Percentiles rank a stretch among this genome's conserved stretches.
These are phyloP conservation scores for Nycticorax nycticorax DNA, from an alignment of 2,113 vertebrate genomes.

Conservation along the genomic window DNA sequence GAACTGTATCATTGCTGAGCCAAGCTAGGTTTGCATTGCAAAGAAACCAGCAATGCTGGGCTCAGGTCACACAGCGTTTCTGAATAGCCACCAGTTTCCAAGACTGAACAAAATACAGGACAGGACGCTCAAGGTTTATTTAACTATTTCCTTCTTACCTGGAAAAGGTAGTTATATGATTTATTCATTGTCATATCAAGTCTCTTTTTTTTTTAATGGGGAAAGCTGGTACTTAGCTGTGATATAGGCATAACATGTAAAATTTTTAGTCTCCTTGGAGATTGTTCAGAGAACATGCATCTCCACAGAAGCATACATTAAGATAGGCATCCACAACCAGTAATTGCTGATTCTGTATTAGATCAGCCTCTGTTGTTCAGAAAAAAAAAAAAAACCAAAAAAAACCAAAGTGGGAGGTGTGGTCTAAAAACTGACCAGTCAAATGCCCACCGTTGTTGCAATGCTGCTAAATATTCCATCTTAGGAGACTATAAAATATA, in stretches of 20 bases:
- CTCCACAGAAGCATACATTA: neutral
- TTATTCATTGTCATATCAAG: neutral
- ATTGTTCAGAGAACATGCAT: neutral
- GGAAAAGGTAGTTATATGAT: neutral
- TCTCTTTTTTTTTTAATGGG: neutral
- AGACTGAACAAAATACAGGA: neutral
- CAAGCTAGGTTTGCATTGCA: neutral
- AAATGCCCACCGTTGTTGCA: neutral
- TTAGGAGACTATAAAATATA: neutral
- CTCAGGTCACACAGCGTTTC: neutral
- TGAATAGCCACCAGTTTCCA: neutral
- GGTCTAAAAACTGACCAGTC: neutral
- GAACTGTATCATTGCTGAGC: neutral
- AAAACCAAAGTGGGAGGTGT: neutral
- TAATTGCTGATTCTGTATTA: neutral
- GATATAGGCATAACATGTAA: neutral
- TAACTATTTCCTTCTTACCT: neutral
- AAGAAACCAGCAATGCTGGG: neutral
- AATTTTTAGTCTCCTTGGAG: neutral
- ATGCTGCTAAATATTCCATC: neutral
- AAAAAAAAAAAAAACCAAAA: neutral
- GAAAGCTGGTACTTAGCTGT: neutral
- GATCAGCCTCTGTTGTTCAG: neutral
- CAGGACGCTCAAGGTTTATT: neutral
- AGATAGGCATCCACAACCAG: neutral